phyloP scores from a whole-genome alignment of 2,113 vertebrate species.

The Micromys minutus region DNA sequence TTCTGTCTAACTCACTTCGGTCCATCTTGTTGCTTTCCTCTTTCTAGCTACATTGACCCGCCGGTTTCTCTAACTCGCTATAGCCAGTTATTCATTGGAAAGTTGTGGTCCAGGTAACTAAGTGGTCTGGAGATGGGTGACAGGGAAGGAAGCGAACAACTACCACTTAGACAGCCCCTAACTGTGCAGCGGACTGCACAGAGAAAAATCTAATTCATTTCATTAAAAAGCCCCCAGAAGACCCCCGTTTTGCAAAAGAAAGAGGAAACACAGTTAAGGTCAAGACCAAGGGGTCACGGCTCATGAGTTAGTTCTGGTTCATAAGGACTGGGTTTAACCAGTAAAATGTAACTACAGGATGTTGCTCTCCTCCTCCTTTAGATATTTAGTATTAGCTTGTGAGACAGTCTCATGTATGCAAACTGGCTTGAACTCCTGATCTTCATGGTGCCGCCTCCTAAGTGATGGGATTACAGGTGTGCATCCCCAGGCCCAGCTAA shows the following conservation, averaged over 20 bases:
- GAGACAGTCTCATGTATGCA: background rate
- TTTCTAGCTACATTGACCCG: background rate
- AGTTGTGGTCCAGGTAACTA: background rate
- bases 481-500: background rate
- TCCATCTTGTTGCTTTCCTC: background rate
- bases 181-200: too few relatives aligned
- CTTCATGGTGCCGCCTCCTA: too few relatives aligned
- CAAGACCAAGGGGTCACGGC: background rate
- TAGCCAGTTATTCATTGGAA: background rate
- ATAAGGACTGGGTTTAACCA: background rate
- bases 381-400: background rate
- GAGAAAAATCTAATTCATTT: background rate
- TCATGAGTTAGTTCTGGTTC: background rate
- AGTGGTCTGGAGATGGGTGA: background rate
- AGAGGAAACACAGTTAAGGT: background rate
- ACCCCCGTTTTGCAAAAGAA: background rate
- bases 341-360: accelerated
- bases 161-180: background rate
- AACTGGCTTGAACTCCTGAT: background rate
- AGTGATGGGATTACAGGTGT: background rate
- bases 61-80: background rate
- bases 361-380: background rate
- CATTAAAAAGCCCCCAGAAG: background rate
- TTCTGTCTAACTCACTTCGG: background rate
- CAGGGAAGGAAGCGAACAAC: background rate